Conservation (phyloP, 2,797 vertebrate species). For the Oreortyx pictus region DNA sequence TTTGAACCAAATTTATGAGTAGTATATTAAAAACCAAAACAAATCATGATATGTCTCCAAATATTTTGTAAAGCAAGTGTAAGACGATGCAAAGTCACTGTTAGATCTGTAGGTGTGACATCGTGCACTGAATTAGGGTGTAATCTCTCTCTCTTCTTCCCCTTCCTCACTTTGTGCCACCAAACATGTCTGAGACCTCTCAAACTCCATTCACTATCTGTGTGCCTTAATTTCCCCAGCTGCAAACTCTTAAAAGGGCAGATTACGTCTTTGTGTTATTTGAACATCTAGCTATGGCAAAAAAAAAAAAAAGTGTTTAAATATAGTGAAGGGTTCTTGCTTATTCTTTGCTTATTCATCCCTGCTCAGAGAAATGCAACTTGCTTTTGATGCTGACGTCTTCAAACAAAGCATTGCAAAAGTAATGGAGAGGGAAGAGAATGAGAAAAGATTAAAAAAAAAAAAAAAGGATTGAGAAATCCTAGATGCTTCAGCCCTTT, state of each 20-base stretch:
- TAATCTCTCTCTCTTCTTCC: background rate
- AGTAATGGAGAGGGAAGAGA: background rate
- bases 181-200: background rate
- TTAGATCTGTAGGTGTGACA: background rate
- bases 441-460: background rate
- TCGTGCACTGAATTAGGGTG: background rate
- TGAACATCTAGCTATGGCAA: background rate
- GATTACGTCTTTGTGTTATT: background rate
- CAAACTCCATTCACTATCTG: background rate
- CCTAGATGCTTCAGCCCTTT: background rate
- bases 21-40: background rate
- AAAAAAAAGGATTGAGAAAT: background rate
- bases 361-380: background rate
- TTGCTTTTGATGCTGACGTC: background rate
- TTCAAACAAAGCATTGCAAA: slow-evolving; percentile 44
- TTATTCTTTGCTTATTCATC: background rate
- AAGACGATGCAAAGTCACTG: background rate
- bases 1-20: background rate
- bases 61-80: background rate
- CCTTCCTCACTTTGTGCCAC: background rate
- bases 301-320: background rate
- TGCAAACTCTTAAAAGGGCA: background rate
- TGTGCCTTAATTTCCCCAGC: background rate
- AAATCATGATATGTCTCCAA: rapidly evolving
- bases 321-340: background rate